These are phyloP conservation scores for Gracilinanus agilis DNA, from an alignment of 2,113 vertebrate species.

Conservation along the genomic window DNA sequence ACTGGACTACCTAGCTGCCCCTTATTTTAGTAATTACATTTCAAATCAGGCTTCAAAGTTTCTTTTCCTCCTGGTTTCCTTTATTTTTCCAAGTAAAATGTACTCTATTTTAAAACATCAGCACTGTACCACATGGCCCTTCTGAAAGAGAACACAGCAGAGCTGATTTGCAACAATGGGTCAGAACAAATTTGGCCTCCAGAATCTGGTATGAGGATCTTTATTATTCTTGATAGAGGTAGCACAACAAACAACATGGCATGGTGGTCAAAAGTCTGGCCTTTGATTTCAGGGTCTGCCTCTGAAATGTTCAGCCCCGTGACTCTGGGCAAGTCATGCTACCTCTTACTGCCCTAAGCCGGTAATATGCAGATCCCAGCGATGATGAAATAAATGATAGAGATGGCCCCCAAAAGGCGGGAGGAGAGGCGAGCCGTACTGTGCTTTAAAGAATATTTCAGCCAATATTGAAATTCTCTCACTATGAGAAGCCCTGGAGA, in stretches of 20 bases:
- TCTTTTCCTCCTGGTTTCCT: not conserved
- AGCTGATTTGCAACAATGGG: not conserved
- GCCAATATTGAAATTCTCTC: too few relatives aligned
- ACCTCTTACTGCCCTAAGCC: not conserved
- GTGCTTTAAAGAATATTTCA: not conserved
- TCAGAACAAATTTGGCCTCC: not conserved
- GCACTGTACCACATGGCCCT: not conserved
- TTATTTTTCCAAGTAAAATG: not conserved
- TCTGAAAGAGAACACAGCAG: not conserved
- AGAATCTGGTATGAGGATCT: not conserved
- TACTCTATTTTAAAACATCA: not conserved
- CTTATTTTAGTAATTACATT: not conserved
- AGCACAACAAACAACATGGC: not conserved
- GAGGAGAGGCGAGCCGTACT: not conserved
- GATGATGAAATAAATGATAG: too few relatives aligned
- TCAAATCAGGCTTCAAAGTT: not conserved
- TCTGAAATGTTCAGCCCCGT: not conserved
- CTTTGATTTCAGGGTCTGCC: not conserved
- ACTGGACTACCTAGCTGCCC: too few relatives aligned
- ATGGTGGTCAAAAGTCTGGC: not conserved
- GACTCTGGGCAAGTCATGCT: not conserved
- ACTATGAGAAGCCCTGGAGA: not conserved
- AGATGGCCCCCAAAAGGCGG: not conserved
- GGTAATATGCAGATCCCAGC: too few relatives aligned
- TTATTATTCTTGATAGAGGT: not conserved